Base-by-base conservation (phyloP, 2,888 invertebrate species). In the Pachydiplax longipennis region DNA sequence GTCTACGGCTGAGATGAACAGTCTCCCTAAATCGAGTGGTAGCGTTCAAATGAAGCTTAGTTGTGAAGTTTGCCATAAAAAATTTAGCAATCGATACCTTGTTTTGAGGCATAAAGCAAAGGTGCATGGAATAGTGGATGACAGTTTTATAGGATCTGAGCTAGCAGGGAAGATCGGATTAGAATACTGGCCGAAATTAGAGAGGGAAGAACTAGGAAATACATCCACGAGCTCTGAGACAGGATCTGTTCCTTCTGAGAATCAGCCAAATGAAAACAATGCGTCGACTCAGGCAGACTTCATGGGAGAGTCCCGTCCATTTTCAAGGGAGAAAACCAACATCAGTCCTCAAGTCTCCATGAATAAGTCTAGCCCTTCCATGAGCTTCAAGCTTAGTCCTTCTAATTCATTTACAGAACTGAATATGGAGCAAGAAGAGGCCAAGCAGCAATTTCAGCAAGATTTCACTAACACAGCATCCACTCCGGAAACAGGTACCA, bases 51-150 rank as follows among this genome's bases (percentile, higher is more conserved):
- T 90, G 91, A 91, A 91, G 91, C 94, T 94, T 35, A 94, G 96
- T 92, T 97, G 97, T 93, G 97, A 97, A 92, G 94, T 97, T 91
- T 97, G 97, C 93, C 95, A 96, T 91, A 97, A 96, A 93, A 96
- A 96, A 90, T 97, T 97, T 93, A 95, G 96, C 92, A 97, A 96
- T 93, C 96, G 97, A 92, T 96, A 96, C 91, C 96, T 96, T 92
- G 95, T 97, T 92, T 95, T 96, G 90, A 96, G 96, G 81, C 97
- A 97, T 94, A 96, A 96, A 92, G 95, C 95, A 91, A 96, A 96
- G 92, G 95, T 95, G 83, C 97, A 97, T 93, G 96, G 96, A 83
- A 95, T 95, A 58, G 81, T 53, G 91, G 81, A 80, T 37, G 91
- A 44, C 82, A 90, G 80, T 91, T 87, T 61, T 82, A 61, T 90